Conservation (phyloP, 2,888 invertebrate genomes). For the Himalopsyche anomala region DNA sequence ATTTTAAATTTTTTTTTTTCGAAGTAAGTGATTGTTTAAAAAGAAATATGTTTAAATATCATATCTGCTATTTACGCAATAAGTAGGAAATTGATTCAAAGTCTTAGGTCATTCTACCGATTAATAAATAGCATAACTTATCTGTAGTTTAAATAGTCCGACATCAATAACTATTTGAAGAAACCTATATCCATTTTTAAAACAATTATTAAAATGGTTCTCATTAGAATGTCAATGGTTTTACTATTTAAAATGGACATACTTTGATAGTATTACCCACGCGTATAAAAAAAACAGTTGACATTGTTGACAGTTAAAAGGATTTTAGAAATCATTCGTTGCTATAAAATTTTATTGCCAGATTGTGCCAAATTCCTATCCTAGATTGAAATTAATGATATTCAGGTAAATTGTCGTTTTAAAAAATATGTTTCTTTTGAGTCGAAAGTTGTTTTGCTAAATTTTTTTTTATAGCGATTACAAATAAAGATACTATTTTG, state of each 20-base stretch:
- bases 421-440: neutral
- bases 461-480: neutral
- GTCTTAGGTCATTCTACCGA: no score
- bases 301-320: neutral
- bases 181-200: no score
- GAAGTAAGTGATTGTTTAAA: no score
- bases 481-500: neutral
- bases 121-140: no score
- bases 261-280: neutral
- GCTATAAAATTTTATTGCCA: neutral
- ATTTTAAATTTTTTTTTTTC: no score
- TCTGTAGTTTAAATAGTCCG: no score
- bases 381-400: slow-evolving; percentile 3
- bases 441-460: slow-evolving; percentile 9
- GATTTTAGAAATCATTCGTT: slow-evolving; percentile 2
- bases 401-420: slow-evolving; percentile 19
- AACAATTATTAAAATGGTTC: no score
- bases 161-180: no score
- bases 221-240: neutral
- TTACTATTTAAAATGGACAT: neutral
- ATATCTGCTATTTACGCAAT: no score
- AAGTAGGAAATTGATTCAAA: no score
- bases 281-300: neutral
- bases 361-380: slow-evolving; percentile 13
- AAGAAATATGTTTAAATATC: no score